Evolutionary conservation across 2,113 vertebrate genomes (phyloP).

Genomic region (Proteles cristata): DNA sequence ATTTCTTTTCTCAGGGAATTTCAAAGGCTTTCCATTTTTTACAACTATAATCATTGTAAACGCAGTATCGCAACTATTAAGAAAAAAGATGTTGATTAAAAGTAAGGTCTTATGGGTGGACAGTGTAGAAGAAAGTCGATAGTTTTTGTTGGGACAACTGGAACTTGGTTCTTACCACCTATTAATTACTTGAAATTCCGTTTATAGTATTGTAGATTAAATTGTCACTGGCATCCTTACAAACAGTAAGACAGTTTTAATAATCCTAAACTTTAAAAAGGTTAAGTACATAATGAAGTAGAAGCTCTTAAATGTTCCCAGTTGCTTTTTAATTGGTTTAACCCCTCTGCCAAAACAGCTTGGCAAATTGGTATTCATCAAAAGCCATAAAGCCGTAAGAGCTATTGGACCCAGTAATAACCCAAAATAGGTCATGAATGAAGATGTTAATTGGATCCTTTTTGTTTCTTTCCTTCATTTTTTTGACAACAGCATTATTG

Average conservation of each 20-base stretch:
- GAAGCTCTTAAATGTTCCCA: constrained; percentile 21
- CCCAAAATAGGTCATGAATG: neutral
- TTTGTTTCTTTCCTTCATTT: neutral
- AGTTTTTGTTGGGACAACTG: constrained; percentile 37
- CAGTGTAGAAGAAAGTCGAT: neutral
- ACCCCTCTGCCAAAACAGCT: neutral
- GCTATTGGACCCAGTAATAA: neutral
- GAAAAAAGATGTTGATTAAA: neutral
- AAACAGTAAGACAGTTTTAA: constrained; percentile 28
- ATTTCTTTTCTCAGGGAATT: constrained; percentile 42
- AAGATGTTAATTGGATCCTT: neutral
- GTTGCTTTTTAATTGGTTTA: constrained; percentile 48
- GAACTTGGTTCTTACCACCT: neutral
- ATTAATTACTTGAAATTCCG: constrained; percentile 45
- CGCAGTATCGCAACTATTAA: neutral
- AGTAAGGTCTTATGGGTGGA: neutral
- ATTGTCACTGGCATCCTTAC: constrained; percentile 10
- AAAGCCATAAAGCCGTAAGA: constrained; percentile 33
- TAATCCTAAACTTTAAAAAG: constrained; percentile 51
- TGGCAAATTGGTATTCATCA: neutral
- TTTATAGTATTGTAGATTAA: neutral
- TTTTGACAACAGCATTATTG: constrained; percentile 21
- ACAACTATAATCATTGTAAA: constrained; percentile 6
- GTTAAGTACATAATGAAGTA: constrained; percentile 18
- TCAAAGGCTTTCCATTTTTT: constrained; percentile 35